Conservation (phyloP, 2,888 invertebrate genomes). For the Drosophila sordidula region DNA sequence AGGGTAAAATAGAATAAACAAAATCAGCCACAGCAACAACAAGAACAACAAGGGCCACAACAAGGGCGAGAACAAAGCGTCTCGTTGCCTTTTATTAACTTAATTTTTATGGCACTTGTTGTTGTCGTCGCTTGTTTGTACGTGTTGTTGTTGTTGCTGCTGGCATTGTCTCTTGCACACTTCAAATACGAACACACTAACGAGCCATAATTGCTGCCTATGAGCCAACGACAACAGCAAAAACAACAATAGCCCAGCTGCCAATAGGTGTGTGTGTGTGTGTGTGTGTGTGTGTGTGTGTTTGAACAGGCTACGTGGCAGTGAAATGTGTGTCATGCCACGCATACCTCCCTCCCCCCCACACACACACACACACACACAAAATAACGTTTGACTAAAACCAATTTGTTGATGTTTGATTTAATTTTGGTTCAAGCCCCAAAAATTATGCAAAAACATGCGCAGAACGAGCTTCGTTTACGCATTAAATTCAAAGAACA, state of each 20-base stretch:
- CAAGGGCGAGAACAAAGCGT: constrained; percentile 67
- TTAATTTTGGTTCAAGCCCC: constrained; percentile 55
- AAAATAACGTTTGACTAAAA: constrained; percentile 28
- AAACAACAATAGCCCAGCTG: constrained; percentile 47
- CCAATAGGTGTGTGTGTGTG: constrained; percentile 27
- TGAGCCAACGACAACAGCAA: constrained; percentile 56
- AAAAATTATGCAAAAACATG: constrained; percentile 59
- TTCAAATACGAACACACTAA: constrained; percentile 80
- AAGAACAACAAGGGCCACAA: constrained; percentile 26
- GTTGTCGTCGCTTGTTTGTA: constrained; percentile 44
- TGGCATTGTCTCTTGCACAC: constrained; percentile 70
- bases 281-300: constrained; percentile 8
- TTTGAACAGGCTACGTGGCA: constrained; percentile 24
- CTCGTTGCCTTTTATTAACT: constrained; percentile 81
- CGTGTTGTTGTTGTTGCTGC: constrained; percentile 30
- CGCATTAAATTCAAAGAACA: constrained; percentile 32
- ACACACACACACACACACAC: not conserved
- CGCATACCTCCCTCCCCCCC: not conserved
- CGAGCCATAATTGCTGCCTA: constrained; percentile 81
- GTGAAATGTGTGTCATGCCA: constrained; percentile 38
- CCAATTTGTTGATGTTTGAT: constrained; percentile 72
- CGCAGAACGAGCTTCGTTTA: constrained; percentile 21
- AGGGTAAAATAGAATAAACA: constrained; percentile 68
- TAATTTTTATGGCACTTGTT: constrained; percentile 80
- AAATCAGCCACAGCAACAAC: constrained; percentile 47